phyloP scores from a whole-genome alignment of 2,113 vertebrate species.

The Microtus oregoni region DNA sequence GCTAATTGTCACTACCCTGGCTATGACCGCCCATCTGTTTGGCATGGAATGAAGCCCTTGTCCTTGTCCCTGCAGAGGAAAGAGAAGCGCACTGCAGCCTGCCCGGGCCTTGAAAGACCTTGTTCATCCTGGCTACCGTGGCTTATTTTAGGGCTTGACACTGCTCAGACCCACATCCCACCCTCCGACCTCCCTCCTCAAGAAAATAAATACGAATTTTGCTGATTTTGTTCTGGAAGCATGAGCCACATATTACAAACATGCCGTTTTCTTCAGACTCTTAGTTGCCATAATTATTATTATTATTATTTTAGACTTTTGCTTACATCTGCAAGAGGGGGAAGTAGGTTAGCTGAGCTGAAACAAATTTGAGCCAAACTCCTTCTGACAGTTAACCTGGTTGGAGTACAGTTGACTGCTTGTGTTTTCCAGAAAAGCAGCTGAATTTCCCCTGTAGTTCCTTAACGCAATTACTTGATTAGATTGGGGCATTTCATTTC shows the following conservation, averaged over 20 bases:
- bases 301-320: constrained; percentile 10
- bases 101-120: fast-evolving
- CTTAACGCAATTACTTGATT: constrained; percentile 87
- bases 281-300: background rate
- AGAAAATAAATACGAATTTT: background rate
- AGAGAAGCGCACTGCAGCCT: fast-evolving
- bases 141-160: background rate
- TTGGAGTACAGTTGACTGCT: constrained; percentile 73
- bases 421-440: constrained; percentile 76
- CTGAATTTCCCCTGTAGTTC: constrained; percentile 84
- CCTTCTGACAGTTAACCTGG: constrained; percentile 85
- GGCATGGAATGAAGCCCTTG: fast-evolving
- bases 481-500: constrained; percentile 84
- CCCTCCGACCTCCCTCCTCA: background rate
- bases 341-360: constrained; percentile 62
- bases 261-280: constrained; percentile 28
- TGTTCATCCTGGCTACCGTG: fast-evolving
- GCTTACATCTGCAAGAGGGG: background rate
- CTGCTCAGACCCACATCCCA: background rate
- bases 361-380: constrained; percentile 83
- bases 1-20: background rate
- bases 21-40: background rate
- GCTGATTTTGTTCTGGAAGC: background rate
- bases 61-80: background rate
- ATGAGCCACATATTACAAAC: background rate